Evolutionary conservation across 1,140 invertebrate species (phyloP), one percentile per base, ranked within the genome.

Genomic region (Drosophila lini): DNA sequence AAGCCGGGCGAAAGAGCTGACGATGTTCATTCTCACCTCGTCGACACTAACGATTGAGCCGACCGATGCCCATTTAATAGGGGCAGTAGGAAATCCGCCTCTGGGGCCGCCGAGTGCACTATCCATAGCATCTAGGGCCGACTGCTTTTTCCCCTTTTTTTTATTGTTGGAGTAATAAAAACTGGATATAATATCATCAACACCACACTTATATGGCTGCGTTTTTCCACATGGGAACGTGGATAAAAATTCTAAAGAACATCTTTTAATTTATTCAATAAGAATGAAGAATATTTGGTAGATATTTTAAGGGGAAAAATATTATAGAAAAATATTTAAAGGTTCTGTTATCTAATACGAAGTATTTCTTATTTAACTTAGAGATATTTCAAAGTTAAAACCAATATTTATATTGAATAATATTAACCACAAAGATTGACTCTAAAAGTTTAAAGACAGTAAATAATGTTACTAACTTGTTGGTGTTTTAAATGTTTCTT

Each of bases 21-120:
- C 80, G 83, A 59, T 88, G 76, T 80, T 88, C 76, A 81, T 86
- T 86, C 76, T 88, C 83, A 86, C 83, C 83, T 86, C 83, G 80
- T 86, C 82, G 75, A 88, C 83, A 78, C 81, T 80, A 77, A 88
- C 80, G 75, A 67, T 64, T 65, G 55, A 82, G 74, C 75, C 69
- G 65, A 41, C 80, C 70, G 63, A 60, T 74, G 69, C 64, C 62
- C 67, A 64, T 78, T 41, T 58, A 60, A 63, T 47, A 74, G 52
- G 64, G 38, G 70, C 74, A 48, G 81, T 62, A 58, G 79, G 76
- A 78, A 81, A 68, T 77, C 5, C 42, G 52, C 40, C 53, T 59
- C 68, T 71, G 36, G 61, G 47, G 28, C 65, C 38, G 65, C 45
- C 28, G 38, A 16, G 7, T 53, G 61, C 65, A 65, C 61, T 67